Evolutionary conservation across 2,888 invertebrate species (phyloP).

Genomic region (Meandrusa payeni): DNA sequence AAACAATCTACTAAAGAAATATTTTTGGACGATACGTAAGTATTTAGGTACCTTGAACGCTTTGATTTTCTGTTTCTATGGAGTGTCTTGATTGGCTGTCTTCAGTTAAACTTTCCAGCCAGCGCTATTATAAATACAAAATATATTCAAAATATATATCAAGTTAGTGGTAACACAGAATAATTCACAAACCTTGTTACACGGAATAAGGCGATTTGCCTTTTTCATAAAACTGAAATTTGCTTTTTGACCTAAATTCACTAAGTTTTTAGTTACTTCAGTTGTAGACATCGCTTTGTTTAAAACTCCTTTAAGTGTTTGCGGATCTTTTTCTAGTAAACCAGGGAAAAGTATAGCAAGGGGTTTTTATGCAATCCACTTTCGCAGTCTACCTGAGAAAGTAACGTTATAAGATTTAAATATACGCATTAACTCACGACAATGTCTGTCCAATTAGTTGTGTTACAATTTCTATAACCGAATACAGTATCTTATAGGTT

Average conservation of each 20-base stretch:
- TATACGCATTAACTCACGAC: no score
- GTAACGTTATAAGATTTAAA: no score
- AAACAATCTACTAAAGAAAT: no score
- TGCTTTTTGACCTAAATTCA: conserved; percentile 64
- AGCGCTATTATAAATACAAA: no score
- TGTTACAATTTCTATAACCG: no score
- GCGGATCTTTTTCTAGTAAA: conserved; percentile 57
- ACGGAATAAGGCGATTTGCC: conserved; percentile 58
- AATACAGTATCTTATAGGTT: no score
- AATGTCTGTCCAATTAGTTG: no score
- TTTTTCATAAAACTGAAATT: conserved; percentile 69
- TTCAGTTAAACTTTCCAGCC: conserved; percentile 62
- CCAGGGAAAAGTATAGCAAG: conserved; percentile 65
- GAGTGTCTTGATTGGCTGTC: conserved; percentile 48
- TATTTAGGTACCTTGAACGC: no score
- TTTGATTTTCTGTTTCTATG: conserved; percentile 19
- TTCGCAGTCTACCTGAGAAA: conserved; percentile 56
- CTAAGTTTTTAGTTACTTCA: conserved; percentile 64
- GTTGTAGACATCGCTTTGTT: conserved; percentile 66
- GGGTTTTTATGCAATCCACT: conserved; percentile 59
- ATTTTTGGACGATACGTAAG: no score
- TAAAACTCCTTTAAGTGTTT: conserved; percentile 57
- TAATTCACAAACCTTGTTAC: conserved; percentile 47
- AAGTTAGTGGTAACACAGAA: no score
- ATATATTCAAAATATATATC: no score